Conservation (phyloP, 2,113 vertebrate genomes). For the Equus quagga region DNA sequence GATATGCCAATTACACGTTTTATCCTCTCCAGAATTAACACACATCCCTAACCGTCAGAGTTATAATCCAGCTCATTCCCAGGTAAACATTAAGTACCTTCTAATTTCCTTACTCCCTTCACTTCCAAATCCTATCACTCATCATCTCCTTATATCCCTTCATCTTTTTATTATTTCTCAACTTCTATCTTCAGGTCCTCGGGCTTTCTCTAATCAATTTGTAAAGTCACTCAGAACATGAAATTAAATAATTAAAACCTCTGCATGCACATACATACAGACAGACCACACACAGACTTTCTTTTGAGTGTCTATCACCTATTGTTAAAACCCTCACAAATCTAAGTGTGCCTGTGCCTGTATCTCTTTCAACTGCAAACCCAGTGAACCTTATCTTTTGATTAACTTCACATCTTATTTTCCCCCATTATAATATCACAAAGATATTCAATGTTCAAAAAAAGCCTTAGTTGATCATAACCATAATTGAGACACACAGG, state of each 20-base stretch:
- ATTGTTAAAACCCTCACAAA: neutral
- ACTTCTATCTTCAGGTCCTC: neutral
- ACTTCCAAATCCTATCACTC: neutral
- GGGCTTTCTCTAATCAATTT: neutral
- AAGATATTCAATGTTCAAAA: slow-evolving; percentile 35
- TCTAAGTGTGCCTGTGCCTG: neutral
- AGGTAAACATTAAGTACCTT: neutral
- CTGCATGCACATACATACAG: neutral
- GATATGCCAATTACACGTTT: neutral
- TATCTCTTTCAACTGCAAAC: neutral
- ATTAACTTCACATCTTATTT: slow-evolving; percentile 61
- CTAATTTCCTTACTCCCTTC: neutral
- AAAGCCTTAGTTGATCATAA: neutral
- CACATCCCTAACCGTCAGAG: neutral
- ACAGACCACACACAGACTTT: neutral
- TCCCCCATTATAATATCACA: slow-evolving; percentile 39
- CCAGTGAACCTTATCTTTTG: slow-evolving; percentile 28
- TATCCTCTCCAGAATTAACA: neutral
- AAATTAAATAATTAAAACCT: neutral
- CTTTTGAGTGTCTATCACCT: neutral
- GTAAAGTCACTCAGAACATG: slow-evolving; percentile 1
- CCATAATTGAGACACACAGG: slow-evolving; percentile 28
- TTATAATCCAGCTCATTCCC: neutral
- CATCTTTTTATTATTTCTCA: neutral
- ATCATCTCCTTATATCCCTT: neutral